A percentile compares a stretch with the other conserved stretches of the same genome.
phyloP scores from a whole-genome alignment of 1,140 invertebrate genomes.

The Scaptomyza hsui region DNA sequence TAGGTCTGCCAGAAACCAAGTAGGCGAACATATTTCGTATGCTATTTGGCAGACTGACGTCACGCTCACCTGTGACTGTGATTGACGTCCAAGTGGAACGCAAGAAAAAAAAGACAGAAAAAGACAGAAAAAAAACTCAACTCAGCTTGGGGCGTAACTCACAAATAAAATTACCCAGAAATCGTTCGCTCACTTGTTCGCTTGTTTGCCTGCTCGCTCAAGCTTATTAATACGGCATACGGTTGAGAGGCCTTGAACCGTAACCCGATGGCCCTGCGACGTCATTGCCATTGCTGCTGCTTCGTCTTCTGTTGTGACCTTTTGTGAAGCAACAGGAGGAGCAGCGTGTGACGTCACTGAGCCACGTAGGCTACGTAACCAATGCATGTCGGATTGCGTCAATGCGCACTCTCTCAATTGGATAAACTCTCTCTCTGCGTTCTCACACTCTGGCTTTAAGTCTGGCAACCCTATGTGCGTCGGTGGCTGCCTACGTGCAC shows the following conservation, averaged over 20 bases:
- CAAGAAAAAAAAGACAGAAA: conserved; percentile 14
- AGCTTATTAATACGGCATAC: conserved; percentile 55
- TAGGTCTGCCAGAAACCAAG: conserved; percentile 1
- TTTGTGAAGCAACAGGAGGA: conserved; percentile 68
- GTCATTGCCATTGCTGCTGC: conserved; percentile 33
- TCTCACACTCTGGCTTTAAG: not conserved
- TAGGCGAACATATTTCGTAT: conserved; percentile 11
- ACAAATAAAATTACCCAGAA: conserved; percentile 6
- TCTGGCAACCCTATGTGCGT: conserved; percentile 35
- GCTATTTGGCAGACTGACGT: conserved; percentile 52
- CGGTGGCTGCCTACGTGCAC: conserved; percentile 54
- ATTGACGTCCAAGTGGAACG: conserved; percentile 56
- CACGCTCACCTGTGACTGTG: conserved; percentile 72
- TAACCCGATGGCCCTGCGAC: conserved; percentile 40
- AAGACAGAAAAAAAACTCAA: conserved; percentile 3
- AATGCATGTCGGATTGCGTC: conserved; percentile 49
- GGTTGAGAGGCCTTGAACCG: conserved; percentile 62
- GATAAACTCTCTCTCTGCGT: conserved; percentile 9
- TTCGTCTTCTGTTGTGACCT: conserved; percentile 47
- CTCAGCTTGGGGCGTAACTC: conserved; percentile 7
- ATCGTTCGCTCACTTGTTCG: not conserved
- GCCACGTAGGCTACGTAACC: conserved; percentile 55
- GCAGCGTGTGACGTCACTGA: conserved; percentile 62
- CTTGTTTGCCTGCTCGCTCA: conserved; percentile 10
- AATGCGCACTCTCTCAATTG: conserved; percentile 53